A percentile compares a stretch with the other conserved stretches of the same genome.
These are phyloP conservation scores for Ceratosolen fusciceps DNA, from an alignment of 1,140 invertebrate genomes.

Conservation along the genomic window DNA sequence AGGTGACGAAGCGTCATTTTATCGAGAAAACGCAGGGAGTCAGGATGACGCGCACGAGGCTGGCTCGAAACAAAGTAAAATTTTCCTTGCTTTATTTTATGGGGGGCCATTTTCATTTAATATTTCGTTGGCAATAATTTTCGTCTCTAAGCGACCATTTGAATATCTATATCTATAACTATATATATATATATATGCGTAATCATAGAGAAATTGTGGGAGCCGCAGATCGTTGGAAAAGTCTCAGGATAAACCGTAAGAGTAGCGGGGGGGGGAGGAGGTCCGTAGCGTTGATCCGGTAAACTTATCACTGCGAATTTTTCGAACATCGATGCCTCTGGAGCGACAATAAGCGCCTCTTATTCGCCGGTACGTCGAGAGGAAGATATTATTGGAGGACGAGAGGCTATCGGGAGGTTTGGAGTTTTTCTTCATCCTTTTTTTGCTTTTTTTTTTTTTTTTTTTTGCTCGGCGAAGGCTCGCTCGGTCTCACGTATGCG, in stretches of 20 bases:
- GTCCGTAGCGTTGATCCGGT: too few species aligned
- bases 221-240: neutral
- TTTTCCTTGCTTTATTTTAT: neutral
- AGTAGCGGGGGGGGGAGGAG: neutral
- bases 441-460: too few species aligned
- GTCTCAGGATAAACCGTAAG: neutral
- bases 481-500: neutral
- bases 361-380: neutral
- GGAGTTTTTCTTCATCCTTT: too few species aligned
- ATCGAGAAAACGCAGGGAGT: neutral
- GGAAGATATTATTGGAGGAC: conserved; percentile 14
- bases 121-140: neutral
- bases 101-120: neutral
- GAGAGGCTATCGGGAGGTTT: neutral
- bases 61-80: neutral
- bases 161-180: neutral
- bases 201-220: neutral
- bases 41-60: neutral
- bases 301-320: neutral
- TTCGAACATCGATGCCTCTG: neutral
- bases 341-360: too few species aligned
- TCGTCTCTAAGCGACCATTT: neutral
- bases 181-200: too few species aligned
- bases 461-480: too few species aligned
- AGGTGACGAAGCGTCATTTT: neutral